Percentiles rank a stretch among this genome's conserved stretches.
Conservation (phyloP, 2,113 vertebrate genomes). For the Elephantulus edwardii region DNA sequence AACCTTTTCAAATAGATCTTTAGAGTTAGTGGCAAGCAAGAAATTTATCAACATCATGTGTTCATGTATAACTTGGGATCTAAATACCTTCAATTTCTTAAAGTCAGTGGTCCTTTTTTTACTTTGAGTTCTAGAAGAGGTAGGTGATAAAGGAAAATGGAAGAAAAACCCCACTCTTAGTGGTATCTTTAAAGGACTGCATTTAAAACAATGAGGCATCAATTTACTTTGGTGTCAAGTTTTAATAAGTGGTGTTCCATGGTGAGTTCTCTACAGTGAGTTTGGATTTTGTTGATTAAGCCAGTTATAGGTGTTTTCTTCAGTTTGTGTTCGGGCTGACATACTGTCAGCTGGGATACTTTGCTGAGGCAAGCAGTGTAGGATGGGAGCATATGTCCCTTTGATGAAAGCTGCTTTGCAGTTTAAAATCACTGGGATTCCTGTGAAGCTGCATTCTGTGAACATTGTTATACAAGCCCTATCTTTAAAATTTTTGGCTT, state of each 20-base stretch:
- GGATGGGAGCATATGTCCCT: slow-evolving; percentile 53
- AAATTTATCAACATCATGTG: neutral
- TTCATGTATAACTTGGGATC: neutral
- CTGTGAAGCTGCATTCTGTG: slow-evolving; percentile 59
- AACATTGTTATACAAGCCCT: slow-evolving; percentile 62
- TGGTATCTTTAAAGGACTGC: neutral
- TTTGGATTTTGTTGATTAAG: slow-evolving; percentile 46
- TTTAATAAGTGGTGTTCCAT: neutral
- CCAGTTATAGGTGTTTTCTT: neutral
- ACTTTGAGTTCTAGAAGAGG: neutral
- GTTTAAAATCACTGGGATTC: slow-evolving; percentile 60
- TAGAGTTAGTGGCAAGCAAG: neutral
- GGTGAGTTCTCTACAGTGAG: neutral
- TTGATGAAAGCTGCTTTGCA: slow-evolving; percentile 62
- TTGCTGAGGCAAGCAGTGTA: neutral
- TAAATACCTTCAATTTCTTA: slow-evolving; percentile 38
- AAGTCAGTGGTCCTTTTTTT: neutral
- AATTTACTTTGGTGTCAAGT: neutral
- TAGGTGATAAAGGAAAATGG: neutral
- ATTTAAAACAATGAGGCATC: neutral
- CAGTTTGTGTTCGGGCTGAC: slow-evolving; percentile 48
- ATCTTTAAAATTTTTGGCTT: slow-evolving; percentile 66
- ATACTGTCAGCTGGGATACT: slow-evolving; percentile 49
- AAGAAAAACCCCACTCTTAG: neutral
- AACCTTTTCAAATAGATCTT: neutral